Conservation (phyloP, 1,140 invertebrate genomes). For the Lethocerus indicus region DNA sequence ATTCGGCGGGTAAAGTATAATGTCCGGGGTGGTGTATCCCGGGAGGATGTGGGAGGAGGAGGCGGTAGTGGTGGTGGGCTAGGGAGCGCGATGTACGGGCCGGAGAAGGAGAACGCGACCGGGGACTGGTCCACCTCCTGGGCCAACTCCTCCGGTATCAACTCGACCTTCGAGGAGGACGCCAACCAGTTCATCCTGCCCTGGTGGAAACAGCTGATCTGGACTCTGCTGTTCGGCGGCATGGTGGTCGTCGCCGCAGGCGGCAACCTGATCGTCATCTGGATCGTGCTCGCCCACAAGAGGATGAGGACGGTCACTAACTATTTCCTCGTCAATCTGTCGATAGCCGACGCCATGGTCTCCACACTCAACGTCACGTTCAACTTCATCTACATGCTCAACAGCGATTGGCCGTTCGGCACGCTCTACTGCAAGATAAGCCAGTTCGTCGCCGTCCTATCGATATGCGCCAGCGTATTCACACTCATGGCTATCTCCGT, state of each 20-base stretch:
- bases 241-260: slow-evolving; percentile 86
- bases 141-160: slow-evolving; percentile 4
- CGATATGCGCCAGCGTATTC: slow-evolving; percentile 84
- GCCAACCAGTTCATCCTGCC: slow-evolving; percentile 47
- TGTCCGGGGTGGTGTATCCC: too few species aligned
- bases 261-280: slow-evolving; percentile 87
- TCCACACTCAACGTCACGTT: slow-evolving; percentile 85
- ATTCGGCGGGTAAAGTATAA: too few species aligned
- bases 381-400: slow-evolving; percentile 86
- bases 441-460: slow-evolving; percentile 81
- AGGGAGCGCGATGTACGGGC: too few species aligned
- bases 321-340: slow-evolving; percentile 89
- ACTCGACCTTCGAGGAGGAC: slow-evolving; percentile 1
- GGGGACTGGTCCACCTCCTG: too few species aligned
- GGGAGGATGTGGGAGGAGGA: too few species aligned
- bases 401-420: slow-evolving; percentile 87
- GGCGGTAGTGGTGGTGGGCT: too few species aligned
- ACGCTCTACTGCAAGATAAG: slow-evolving; percentile 83
- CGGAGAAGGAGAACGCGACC: too few species aligned
- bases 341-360: slow-evolving; percentile 80
- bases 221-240: slow-evolving; percentile 63
- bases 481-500: slow-evolving; percentile 92
- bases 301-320: slow-evolving; percentile 91
- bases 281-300: slow-evolving; percentile 81
- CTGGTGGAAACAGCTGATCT: slow-evolving; percentile 69